Percentiles rank a stretch among this genome's conserved stretches.
Conservation (phyloP, 2,797 vertebrate species). For the Spea hammondii region DNA sequence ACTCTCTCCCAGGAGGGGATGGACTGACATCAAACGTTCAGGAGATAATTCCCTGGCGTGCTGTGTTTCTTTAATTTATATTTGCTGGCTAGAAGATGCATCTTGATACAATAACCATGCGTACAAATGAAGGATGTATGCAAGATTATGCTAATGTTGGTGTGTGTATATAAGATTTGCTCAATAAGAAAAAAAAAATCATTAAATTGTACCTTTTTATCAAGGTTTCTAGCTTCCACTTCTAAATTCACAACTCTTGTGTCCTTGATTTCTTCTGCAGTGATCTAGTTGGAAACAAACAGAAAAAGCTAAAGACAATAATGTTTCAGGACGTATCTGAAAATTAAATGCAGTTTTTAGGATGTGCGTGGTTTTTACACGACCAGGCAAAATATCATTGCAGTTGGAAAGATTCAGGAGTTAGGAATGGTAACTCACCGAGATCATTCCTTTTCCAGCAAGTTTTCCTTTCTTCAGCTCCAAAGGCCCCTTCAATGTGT, state of each 20-base stretch:
- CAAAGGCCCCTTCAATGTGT: conserved; percentile 76
- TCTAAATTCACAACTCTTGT: conserved; percentile 80
- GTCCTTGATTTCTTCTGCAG: conserved; percentile 87
- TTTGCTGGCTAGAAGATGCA: no score
- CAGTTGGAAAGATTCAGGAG: not conserved
- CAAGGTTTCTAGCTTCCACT: conserved; percentile 83
- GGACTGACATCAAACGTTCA: no score
- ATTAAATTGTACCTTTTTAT: conserved; percentile 81
- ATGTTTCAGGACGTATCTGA: no score
- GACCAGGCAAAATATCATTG: not conserved
- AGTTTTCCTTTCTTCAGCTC: conserved; percentile 87
- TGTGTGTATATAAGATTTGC: not conserved
- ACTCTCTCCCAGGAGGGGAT: no score
- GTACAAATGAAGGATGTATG: no score
- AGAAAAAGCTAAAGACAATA: not conserved
- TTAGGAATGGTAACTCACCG: conserved; percentile 64
- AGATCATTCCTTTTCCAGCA: conserved; percentile 86
- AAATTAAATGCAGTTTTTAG: no score
- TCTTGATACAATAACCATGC: no score
- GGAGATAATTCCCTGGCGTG: no score
- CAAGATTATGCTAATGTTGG: no score
- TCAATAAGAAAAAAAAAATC: not conserved
- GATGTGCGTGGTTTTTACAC: no score
- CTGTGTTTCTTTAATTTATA: no score
- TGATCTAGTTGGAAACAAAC: conserved; percentile 66